Base-by-base conservation (phyloP, 2,797 vertebrate species). In the Sebastes steindachneri region DNA sequence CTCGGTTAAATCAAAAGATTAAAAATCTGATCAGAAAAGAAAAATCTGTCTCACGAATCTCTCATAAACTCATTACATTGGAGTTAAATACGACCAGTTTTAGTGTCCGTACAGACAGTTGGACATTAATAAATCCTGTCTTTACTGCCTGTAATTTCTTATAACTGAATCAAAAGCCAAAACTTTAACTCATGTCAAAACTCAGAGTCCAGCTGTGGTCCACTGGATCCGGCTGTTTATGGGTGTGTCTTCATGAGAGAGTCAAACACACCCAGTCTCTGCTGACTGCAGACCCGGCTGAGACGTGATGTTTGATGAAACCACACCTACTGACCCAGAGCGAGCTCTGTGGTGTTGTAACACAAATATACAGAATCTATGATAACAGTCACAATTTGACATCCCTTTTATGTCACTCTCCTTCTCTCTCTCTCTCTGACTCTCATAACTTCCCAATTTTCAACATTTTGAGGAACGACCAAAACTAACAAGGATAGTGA, bases 181-280 rank as follows among this genome's bases (percentile, higher is more conserved):
- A 28, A 23, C 25, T 33, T 35, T 11, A 35, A 35, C 35, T 37
- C 35, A 17, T 3, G 14, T 33, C 3, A 1, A 29, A 17, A 48
- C 17, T 29, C 7, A n/a, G 25, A 48, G 35, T 73, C 29, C 66
- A 25, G 48, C 48, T 51, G 48, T 51, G 3, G 59, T 64, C 10
- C 33, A 1, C 3, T 73, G 57, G 55, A 41, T 73, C 23, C 1
- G 31, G 23, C 9, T 69, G 73, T 84, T 73, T 51, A 45, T 31
- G 58, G 68, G 71, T 77, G 68, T 62, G 59, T 79, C 73, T 28
- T 21, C 10, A 69, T 66, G 64, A 65, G 51, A 23, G 60, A 57
- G 9, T 69, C 28, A 25, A 83, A 70, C 77, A 77, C 68, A 45
- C 80, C 82, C 78, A 67, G 68, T 84, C 83, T 85, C 82, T 82